Evolutionary conservation across 2,113 vertebrate species (phyloP).

Genomic region (Tenebrosternarchus preto): DNA sequence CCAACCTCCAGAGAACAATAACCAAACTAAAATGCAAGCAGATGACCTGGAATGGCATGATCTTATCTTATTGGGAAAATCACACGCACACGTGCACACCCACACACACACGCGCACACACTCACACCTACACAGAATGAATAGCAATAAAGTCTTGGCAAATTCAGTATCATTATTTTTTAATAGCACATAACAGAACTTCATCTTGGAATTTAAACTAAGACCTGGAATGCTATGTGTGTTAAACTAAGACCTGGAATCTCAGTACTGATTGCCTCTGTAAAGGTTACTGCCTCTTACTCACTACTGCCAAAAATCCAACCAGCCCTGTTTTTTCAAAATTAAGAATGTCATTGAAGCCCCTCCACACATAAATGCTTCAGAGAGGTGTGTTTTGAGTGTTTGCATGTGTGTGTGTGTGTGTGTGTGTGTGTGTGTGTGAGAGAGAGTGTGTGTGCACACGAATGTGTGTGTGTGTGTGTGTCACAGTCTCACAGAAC

Average conservation of each 20-base stretch:
- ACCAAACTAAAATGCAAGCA: background rate
- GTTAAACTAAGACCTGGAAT: background rate
- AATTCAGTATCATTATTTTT: too few relatives aligned
- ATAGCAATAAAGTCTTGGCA: too few relatives aligned
- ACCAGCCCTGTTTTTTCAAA: constrained; percentile 4
- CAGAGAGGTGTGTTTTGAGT: background rate
- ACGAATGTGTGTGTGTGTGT: constrained; percentile 3
- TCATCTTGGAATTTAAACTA: too few relatives aligned
- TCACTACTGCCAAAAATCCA: constrained; percentile 6
- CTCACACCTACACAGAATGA: too few relatives aligned
- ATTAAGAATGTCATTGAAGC: too few relatives aligned
- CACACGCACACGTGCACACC: too few relatives aligned
- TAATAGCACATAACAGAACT: too few relatives aligned
- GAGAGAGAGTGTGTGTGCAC: background rate
- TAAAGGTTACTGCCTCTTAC: background rate
- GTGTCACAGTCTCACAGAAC: too few relatives aligned
- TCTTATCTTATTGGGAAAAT: too few relatives aligned
- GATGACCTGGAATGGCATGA: background rate
- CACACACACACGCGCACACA: too few relatives aligned
- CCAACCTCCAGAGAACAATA: background rate
- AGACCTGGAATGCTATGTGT: background rate
- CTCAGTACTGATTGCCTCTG: background rate
- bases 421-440: constrained; percentile 5
- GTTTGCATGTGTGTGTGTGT: too few relatives aligned
- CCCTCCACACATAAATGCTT: too few relatives aligned